Evolutionary conservation across 1,140 invertebrate species (phyloP).

Genomic region (Drosophila kurseongensis): DNA sequence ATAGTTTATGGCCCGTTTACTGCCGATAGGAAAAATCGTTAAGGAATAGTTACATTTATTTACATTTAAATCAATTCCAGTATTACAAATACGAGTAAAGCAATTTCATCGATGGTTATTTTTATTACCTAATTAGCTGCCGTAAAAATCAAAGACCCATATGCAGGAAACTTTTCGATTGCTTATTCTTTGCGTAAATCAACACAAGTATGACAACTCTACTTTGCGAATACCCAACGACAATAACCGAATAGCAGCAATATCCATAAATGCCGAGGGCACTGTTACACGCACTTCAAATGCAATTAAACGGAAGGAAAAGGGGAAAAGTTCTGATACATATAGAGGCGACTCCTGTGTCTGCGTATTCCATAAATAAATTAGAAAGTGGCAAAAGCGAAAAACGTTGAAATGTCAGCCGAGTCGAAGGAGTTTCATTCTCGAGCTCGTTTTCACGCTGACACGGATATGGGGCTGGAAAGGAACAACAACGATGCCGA

Average conservation of each 20-base stretch:
- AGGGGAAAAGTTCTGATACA: background rate
- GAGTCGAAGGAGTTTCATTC: constrained; percentile 23
- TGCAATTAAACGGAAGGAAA: constrained; percentile 50
- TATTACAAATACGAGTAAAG: too few species aligned
- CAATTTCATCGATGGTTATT: background rate
- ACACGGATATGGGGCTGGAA: constrained; percentile 14
- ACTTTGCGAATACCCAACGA: constrained; percentile 14
- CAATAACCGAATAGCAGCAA: constrained; percentile 48
- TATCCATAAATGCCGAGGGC: constrained; percentile 55
- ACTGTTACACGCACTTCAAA: constrained; percentile 75
- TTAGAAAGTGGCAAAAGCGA: constrained; percentile 75
- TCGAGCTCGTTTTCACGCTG: constrained; percentile 39
- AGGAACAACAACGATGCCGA: constrained; percentile 35
- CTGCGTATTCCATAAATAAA: constrained; percentile 75
- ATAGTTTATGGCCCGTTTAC: constrained; percentile 13
- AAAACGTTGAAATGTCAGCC: constrained; percentile 63
- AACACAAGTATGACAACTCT: constrained; percentile 5
- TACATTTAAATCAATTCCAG: too few species aligned
- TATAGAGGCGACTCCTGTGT: constrained; percentile 3
- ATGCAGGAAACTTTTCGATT: constrained; percentile 18
- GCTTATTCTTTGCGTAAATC: constrained; percentile 44
- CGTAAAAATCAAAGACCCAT: constrained; percentile 13
- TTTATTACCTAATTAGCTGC: background rate
- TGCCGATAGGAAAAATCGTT: background rate
- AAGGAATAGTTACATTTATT: too few species aligned